phyloP scores from a whole-genome alignment of 2,113 vertebrate species.

The Australoheros scitulus region DNA sequence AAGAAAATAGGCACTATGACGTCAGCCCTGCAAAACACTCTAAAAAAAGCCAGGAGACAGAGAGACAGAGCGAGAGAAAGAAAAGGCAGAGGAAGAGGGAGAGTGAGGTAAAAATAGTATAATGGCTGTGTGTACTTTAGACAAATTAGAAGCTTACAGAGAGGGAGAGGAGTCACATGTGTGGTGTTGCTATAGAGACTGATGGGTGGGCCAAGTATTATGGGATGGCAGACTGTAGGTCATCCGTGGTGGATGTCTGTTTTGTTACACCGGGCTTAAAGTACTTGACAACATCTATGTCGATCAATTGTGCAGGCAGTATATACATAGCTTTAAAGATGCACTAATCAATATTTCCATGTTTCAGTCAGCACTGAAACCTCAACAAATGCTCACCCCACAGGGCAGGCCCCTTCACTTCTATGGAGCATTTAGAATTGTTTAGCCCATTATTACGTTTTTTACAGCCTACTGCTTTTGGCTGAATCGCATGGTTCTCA shows the following conservation, averaged over 20 bases:
- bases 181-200: slow-evolving; percentile 53
- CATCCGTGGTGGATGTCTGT: slow-evolving; percentile 39
- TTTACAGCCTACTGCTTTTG: not conserved
- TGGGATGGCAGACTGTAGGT: slow-evolving; percentile 55
- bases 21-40: slow-evolving; percentile 66
- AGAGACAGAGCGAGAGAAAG: slow-evolving; percentile 26
- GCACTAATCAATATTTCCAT: not conserved
- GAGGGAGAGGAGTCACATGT: slow-evolving; percentile 54
- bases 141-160: slow-evolving; percentile 72
- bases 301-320: not conserved
- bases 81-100: slow-evolving; percentile 44
- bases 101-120: slow-evolving; percentile 69
- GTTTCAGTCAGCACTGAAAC: not conserved
- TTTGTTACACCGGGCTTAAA: slow-evolving; percentile 1
- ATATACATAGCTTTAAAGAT: not conserved
- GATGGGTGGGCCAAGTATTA: slow-evolving; percentile 54
- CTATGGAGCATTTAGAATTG: not conserved
- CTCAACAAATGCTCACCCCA: not conserved
- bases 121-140: slow-evolving; percentile 68
- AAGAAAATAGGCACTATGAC: slow-evolving; percentile 64
- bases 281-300: slow-evolving; percentile 11
- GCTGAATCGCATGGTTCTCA: not conserved
- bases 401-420: not conserved
- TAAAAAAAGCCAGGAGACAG: slow-evolving; percentile 33
- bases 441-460: not conserved